Percentiles rank a stretch among this genome's conserved stretches.
These are phyloP conservation scores for Potamilus streckersoni DNA, from an alignment of 1,140 invertebrate species.

Conservation along the genomic window DNA sequence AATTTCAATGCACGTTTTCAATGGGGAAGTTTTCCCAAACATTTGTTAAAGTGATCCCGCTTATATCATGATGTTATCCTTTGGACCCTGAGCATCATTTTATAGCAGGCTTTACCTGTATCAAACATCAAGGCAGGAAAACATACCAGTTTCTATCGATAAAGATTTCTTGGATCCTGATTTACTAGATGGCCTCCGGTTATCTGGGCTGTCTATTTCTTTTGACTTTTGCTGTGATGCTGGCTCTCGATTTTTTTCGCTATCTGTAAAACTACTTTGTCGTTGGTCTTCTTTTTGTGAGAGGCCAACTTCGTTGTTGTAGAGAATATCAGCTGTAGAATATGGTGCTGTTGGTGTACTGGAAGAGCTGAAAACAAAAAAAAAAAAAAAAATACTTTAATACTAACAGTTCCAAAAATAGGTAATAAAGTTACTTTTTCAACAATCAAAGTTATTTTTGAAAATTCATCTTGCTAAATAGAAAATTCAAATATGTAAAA, in stretches of 20 bases:
- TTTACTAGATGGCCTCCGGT: conserved; percentile 23
- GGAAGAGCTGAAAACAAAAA: conserved; percentile 24
- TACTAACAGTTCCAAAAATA: too few relatives aligned
- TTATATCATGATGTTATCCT: too few relatives aligned
- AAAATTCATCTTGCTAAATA: too few relatives aligned
- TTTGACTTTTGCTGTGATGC: conserved; percentile 7
- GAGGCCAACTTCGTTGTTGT: conserved; percentile 23
- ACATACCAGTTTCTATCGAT: conserved; percentile 20
- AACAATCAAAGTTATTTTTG: too few relatives aligned
- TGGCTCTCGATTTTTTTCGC: conserved; percentile 8
- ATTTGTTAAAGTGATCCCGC: too few relatives aligned
- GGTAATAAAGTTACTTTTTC: too few relatives aligned
- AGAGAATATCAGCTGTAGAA: conserved; percentile 30
- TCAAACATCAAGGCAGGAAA: neutral
- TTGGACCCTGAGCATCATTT: too few relatives aligned
- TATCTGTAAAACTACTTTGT: conserved; percentile 24
- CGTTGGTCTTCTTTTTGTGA: conserved; percentile 8
- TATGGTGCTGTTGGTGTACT: conserved; percentile 29
- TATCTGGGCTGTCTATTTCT: conserved; percentile 25
- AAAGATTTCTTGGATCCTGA: conserved; percentile 19
- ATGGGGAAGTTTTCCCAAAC: too few relatives aligned
- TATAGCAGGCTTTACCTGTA: too few relatives aligned
- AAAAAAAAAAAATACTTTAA: neutral
- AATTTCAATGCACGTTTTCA: too few relatives aligned
- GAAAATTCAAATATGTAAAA: too few relatives aligned